phyloP scores from a whole-genome alignment of 2,797 vertebrate species.

The Xyrichtys novacula region DNA sequence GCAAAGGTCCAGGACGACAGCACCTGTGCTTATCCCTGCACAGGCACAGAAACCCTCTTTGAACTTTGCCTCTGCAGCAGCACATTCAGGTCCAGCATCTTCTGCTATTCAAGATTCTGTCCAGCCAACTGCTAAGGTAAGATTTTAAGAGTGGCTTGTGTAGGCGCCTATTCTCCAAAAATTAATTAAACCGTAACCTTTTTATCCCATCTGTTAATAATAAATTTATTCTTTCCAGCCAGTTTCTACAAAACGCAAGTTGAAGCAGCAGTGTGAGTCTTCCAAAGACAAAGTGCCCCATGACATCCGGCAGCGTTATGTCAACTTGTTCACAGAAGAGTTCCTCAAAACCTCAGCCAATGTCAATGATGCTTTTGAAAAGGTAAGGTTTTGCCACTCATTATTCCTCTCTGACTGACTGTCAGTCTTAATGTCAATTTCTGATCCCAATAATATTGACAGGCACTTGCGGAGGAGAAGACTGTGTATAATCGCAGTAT shows the following conservation, averaged over 20 bases:
- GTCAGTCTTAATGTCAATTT: not conserved
- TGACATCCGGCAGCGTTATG: slow-evolving; percentile 85
- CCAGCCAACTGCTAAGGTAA: slow-evolving; percentile 77
- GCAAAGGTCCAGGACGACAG: slow-evolving; percentile 48
- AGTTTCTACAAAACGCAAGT: slow-evolving; percentile 66
- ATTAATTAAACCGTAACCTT: too few species aligned
- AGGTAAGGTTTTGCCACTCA: slow-evolving; percentile 73
- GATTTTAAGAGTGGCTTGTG: not conserved
- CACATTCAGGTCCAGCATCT: slow-evolving; percentile 27
- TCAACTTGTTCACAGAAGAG: slow-evolving; percentile 86
- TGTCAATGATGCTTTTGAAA: slow-evolving; percentile 87
- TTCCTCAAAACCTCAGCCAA: slow-evolving; percentile 83
- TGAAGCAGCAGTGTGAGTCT: slow-evolving; percentile 64
- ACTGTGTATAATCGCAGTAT: slow-evolving; percentile 84
- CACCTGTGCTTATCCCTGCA: slow-evolving; percentile 60
- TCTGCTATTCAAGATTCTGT: slow-evolving; percentile 44
- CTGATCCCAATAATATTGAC: not conserved
- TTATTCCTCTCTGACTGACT: not conserved
- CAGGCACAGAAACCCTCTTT: slow-evolving; percentile 32
- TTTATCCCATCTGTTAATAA: not conserved
- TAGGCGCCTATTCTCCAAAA: not conserved
- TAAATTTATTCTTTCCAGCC: slow-evolving; percentile 55
- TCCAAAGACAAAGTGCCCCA: slow-evolving; percentile 84
- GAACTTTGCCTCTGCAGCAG: slow-evolving; percentile 9
- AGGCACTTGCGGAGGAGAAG: slow-evolving; percentile 89